Evolutionary conservation across 2,888 invertebrate genomes (phyloP), one percentile per base, ranked within the genome.

Genomic region (Sinelater perroti): DNA sequence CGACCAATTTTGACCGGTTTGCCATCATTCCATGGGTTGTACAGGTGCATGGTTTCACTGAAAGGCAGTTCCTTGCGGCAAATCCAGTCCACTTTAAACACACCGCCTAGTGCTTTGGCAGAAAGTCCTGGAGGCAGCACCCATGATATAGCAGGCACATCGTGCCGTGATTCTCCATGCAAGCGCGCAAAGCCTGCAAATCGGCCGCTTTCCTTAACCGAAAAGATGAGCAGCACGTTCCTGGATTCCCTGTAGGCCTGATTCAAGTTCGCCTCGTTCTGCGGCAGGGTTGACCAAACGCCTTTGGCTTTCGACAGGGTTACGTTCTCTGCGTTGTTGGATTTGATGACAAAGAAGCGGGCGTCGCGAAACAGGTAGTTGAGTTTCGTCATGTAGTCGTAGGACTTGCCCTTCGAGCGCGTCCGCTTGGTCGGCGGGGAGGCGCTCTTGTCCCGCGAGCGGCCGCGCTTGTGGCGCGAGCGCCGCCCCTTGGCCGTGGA

Each of bases 1-100:
- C 98, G 85, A n/a, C 97, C 98, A 71, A 98, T 97, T 83, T 98
- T 98, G 0, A 98, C 97, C 54, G 97, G 96, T 79, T 97, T 97
- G 36, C 95, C 94, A 75, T 97, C 97, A 82, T 98, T 98, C 96
- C 97, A 98, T 3, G 95, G 91, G 81, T 98, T 98, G 74, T 94
- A 95, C 59, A 98, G 81, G 78, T 97, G 96, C 68, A 91, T 85
- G 1, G 96, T 96, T 72, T 90, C 91, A 67, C 89, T 90, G 72
- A 98, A 98, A 1, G 95, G 89, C 61, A 98, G 81, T 76, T 97
- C 97, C 72, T 94, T 93, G 70, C 95, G 88, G 75, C 95, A 95
- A 67, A 98, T 91, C 97, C 97, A 98, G 76, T 98, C 97, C 5
- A 98, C 88, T 80, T 93, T 91, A 76, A 98, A 97, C 8, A 97